Evolutionary conservation across 64 coral and sea anemone species (phyloP).

Genomic region (Pocillopora verrucosa): DNA sequence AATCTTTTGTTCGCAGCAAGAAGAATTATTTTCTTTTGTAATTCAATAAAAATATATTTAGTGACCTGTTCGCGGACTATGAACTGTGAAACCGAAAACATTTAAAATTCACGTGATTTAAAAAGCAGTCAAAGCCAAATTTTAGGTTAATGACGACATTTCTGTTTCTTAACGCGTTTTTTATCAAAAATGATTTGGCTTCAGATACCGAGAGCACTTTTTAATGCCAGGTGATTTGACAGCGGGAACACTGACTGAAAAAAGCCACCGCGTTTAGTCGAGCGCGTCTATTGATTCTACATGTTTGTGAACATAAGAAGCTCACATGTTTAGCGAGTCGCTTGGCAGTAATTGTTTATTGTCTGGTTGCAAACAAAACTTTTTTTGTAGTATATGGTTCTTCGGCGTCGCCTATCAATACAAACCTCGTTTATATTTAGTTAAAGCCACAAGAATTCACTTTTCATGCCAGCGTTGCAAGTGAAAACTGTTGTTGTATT

Average conservation of each 20-base stretch:
- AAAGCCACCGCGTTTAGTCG: not conserved
- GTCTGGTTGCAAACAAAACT: slow-evolving; percentile 3
- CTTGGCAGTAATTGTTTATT: slow-evolving; percentile 12
- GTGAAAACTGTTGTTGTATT: not conserved
- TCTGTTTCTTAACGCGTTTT: not conserved
- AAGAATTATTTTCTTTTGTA: not conserved
- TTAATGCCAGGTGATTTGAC: not conserved
- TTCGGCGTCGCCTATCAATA: too few species aligned
- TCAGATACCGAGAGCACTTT: not conserved
- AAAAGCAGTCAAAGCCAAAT: not conserved
- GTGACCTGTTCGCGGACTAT: not conserved
- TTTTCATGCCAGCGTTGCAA: not conserved
- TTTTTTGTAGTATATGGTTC: not conserved
- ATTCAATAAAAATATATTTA: not conserved
- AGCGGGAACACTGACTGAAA: not conserved
- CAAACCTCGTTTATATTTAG: not conserved
- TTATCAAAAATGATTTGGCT: not conserved
- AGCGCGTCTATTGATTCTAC: not conserved
- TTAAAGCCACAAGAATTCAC: not conserved
- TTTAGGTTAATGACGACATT: not conserved
- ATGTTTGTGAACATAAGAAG: not conserved
- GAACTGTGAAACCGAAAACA: slow-evolving; percentile 29
- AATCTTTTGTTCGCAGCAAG: slow-evolving; percentile 24
- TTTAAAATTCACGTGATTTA: not conserved
- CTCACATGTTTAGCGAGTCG: slow-evolving; percentile 1